A percentile compares a stretch with the other conserved stretches of the same genome.
Conservation (phyloP, 2,797 vertebrate genomes). For the Oophaga sylvatica region DNA sequence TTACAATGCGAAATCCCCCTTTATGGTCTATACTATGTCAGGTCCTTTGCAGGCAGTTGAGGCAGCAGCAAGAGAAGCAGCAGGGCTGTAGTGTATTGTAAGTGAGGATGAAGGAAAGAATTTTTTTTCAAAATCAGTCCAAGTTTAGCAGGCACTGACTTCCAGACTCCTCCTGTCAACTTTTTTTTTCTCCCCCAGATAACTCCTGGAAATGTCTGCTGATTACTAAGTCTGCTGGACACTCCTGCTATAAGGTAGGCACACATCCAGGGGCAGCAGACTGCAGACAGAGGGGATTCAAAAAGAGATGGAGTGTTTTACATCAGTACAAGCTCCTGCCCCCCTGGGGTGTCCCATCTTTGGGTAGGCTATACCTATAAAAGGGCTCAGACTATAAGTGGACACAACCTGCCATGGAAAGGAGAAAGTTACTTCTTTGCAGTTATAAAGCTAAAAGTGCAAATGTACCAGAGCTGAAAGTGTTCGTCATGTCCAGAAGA, state of each 20-base stretch:
- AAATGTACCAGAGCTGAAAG: not conserved
- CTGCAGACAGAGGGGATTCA: constrained; percentile 65
- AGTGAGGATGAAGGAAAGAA: constrained; percentile 70
- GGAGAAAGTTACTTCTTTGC: not conserved
- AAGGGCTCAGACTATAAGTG: not conserved
- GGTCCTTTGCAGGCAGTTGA: constrained; percentile 72
- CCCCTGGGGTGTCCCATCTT: constrained; percentile 61
- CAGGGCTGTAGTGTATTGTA: constrained; percentile 70
- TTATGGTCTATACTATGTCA: constrained; percentile 66
- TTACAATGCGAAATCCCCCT: constrained; percentile 70
- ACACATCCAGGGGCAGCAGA: constrained; percentile 74
- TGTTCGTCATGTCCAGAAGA: not conserved
- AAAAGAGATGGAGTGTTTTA: constrained; percentile 67
- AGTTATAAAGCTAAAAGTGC: not conserved
- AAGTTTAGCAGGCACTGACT: constrained; percentile 72
- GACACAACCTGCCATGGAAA: not conserved
- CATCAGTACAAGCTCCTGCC: constrained; percentile 68
- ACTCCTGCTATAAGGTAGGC: constrained; percentile 78
- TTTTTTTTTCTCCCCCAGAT: constrained; percentile 69
- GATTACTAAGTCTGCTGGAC: constrained; percentile 72
- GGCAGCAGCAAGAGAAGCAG: constrained; percentile 71
- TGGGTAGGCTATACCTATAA: constrained; percentile 56
- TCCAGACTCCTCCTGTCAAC: constrained; percentile 73
- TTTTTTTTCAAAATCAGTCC: constrained; percentile 70
- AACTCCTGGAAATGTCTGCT: constrained; percentile 74